These are phyloP conservation scores for Brachionus plicatilis DNA, from an alignment of 1,140 invertebrate genomes.

Conservation along the genomic window DNA sequence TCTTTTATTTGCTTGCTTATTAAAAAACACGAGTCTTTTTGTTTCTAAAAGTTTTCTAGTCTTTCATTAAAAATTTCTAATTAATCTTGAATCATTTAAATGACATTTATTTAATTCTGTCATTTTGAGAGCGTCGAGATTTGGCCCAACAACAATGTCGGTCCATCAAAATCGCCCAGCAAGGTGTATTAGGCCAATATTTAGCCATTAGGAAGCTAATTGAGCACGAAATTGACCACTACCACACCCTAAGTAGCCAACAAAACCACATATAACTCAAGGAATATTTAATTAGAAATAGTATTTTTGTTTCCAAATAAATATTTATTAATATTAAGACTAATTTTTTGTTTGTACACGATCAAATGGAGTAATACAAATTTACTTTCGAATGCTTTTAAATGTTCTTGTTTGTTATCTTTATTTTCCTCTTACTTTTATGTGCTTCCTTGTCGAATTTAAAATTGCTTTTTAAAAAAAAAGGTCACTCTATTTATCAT, in stretches of 20 bases:
- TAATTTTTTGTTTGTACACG: background rate
- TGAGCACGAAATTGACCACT: background rate
- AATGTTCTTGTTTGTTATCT: background rate
- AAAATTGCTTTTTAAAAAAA: background rate
- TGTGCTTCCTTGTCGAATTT: background rate
- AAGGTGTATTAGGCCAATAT: background rate
- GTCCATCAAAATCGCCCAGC: background rate
- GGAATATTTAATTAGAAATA: background rate
- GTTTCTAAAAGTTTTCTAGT: background rate
- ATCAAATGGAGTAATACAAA: background rate
- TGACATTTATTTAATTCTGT: background rate
- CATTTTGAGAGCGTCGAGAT: background rate
- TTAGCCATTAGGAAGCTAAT: background rate
- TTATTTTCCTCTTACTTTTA: background rate
- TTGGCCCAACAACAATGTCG: background rate
- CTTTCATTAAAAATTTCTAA: background rate
- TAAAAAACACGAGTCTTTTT: background rate
- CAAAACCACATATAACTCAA: background rate
- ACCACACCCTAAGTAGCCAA: background rate
- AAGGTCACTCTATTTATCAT: conserved; percentile 11
- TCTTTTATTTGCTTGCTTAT: background rate
- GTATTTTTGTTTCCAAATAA: background rate
- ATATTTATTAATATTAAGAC: background rate
- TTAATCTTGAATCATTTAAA: conserved; percentile 2
- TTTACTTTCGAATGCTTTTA: background rate